Base-by-base conservation (phyloP, 2,888 invertebrate genomes). In the Acleris laterana region DNA sequence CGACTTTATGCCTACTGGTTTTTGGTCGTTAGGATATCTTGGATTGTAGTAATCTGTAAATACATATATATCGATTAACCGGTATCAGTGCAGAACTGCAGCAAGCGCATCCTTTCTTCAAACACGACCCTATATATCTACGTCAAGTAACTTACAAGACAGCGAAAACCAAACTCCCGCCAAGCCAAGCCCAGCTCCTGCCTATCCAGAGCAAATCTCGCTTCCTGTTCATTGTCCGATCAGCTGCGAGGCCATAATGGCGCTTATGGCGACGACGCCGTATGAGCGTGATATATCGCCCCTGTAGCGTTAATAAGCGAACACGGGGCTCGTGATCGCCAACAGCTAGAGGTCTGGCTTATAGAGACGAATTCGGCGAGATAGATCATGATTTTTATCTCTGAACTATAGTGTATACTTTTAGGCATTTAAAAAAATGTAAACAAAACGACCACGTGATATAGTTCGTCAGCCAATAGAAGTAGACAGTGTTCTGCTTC, bases 271-370 rank as follows among this genome's bases (percentile, higher is more conserved):
- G 74, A 66, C 76, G 82, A 79, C 46, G 57, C 79, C 86, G 86
- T 88, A 87, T 89, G 88, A 88, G 83, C 87, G 90, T 91, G 90
- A 92, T 90, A 89, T 90, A 91, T 91, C 88, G 89, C 85, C 88
- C 79, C 87, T 86, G 88, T 86, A 85, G 89, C 89, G 91, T 92
- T 92, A 91, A 91, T 91, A 92, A 90, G 90, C 84, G 90, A 85
- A 91, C 91, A 90, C 82, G 79, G 76, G 78, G 81, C 85, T 92
- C 92, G 92, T 90, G 91, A 91, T 86, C 88, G 91, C 90, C 90
- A 84, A 87, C 86, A 88, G 90, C 88, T 63, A 77, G 70, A 51
- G 69, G 74, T 71, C 78, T 56, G 79, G 3, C 70, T 74, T 38
- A 42, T 63, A 76, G 68, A 64, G 79, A 62, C 77, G 84, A 87